These are phyloP conservation scores for Drosophila littoralis DNA, from an alignment of 1,140 invertebrate species.

Conservation along the genomic window DNA sequence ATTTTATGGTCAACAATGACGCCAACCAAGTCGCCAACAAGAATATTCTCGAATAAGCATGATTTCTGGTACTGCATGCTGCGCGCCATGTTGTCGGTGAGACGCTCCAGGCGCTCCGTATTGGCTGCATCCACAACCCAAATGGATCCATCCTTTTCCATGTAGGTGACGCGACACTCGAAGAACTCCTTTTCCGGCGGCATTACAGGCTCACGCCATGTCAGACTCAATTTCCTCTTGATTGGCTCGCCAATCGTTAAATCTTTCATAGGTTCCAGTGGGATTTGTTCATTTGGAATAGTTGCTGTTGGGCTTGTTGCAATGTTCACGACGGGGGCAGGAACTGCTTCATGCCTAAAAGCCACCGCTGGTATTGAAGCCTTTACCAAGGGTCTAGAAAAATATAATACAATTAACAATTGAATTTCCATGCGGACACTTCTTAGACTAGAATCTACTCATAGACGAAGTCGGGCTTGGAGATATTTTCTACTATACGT, in stretches of 20 bases:
- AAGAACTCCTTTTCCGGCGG: constrained; percentile 36
- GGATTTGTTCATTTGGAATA: neutral
- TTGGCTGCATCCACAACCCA: constrained; percentile 45
- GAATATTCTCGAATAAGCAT: constrained; percentile 17
- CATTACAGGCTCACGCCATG: constrained; percentile 35
- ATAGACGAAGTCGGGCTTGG: too few relatives aligned
- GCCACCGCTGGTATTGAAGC: neutral
- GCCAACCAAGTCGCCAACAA: constrained; percentile 34
- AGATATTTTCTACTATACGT: too few relatives aligned
- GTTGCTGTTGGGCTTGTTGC: too few relatives aligned
- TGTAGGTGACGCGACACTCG: constrained; percentile 45
- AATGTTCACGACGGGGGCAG: neutral
- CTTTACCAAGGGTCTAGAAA: constrained; percentile 40
- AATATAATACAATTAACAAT: neutral
- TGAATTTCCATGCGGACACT: too few relatives aligned
- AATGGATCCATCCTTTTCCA: constrained; percentile 44
- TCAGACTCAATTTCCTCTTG: neutral
- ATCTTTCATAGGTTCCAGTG: neutral
- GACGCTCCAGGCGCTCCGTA: constrained; percentile 29
- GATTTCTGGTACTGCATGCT: neutral
- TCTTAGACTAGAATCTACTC: too few relatives aligned
- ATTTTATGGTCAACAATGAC: constrained; percentile 11
- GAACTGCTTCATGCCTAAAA: neutral
- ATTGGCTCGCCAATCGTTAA: neutral
- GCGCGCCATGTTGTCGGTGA: constrained; percentile 22